These are phyloP conservation scores for Melanocharis versteri DNA, from an alignment of 2,113 vertebrate species.

Conservation along the genomic window DNA sequence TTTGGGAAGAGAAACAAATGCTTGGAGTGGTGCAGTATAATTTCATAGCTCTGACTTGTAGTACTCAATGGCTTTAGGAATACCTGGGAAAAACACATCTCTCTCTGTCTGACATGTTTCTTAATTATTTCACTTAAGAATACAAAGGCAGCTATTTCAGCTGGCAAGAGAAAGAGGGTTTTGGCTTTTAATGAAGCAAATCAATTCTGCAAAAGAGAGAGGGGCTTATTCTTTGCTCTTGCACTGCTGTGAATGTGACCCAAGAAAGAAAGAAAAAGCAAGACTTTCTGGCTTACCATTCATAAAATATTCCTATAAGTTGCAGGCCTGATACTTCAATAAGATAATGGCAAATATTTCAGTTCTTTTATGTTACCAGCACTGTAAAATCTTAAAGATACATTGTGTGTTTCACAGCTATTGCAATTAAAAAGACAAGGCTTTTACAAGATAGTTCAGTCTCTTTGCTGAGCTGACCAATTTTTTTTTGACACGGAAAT, in stretches of 20 bases:
- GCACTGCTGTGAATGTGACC: neutral
- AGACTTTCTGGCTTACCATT: neutral
- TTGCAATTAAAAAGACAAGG: neutral
- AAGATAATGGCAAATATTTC: neutral
- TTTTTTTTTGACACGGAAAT: conserved; percentile 25
- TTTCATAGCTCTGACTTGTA: conserved; percentile 26
- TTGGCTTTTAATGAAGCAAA: conserved; percentile 36
- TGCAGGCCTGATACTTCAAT: neutral
- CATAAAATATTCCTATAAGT: neutral
- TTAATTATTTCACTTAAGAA: conserved; percentile 20
- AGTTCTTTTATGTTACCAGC: neutral
- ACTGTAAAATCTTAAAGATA: neutral
- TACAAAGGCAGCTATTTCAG: conserved; percentile 34
- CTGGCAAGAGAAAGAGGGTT: neutral
- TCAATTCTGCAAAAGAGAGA: neutral
- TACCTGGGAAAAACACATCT: conserved; percentile 63
- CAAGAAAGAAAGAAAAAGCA: neutral
- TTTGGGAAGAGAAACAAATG: conserved; percentile 53
- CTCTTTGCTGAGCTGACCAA: neutral
- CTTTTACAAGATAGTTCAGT: neutral
- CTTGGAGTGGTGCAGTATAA: conserved; percentile 8
- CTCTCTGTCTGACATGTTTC: conserved; percentile 3
- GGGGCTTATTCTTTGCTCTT: neutral
- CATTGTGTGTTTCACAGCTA: neutral
- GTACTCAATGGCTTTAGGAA: conserved; percentile 43